phyloP scores from a whole-genome alignment of 1,140 invertebrate genomes.

The Drosophila obscura region DNA sequence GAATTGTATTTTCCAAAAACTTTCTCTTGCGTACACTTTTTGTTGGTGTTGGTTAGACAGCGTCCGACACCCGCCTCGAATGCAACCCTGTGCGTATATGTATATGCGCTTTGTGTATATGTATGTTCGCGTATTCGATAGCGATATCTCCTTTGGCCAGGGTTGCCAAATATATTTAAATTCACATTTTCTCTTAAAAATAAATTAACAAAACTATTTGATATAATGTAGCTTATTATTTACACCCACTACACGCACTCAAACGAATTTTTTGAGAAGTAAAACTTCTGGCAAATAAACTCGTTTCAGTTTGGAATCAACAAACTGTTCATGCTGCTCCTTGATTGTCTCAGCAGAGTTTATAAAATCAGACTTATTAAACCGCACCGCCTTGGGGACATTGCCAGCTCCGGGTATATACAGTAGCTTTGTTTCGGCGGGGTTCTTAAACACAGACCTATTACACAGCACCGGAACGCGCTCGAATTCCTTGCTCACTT shows the following conservation, averaged over 20 bases:
- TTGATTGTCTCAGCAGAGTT: slow-evolving; percentile 26
- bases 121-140: slow-evolving; percentile 45
- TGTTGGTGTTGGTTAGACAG: slow-evolving; percentile 61
- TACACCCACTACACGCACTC: neutral
- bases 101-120: slow-evolving; percentile 61
- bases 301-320: slow-evolving; percentile 65
- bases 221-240: slow-evolving; percentile 6
- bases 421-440: no score
- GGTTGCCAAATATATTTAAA: neutral
- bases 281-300: slow-evolving; percentile 74
- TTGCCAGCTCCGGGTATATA: no score
- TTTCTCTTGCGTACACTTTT: slow-evolving; percentile 71
- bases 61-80: slow-evolving; percentile 47
- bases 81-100: slow-evolving; percentile 58
- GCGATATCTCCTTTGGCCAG: slow-evolving; percentile 7
- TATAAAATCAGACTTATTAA: slow-evolving; percentile 75
- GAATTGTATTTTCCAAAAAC: slow-evolving; percentile 83
- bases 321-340: slow-evolving; percentile 53
- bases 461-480: no score
- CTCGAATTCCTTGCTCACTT: no score
- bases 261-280: slow-evolving; percentile 61
- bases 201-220: no score
- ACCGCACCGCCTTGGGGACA: slow-evolving; percentile 59
- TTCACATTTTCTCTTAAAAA: no score
- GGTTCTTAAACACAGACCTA: slow-evolving; percentile 29